Base-by-base conservation (phyloP, 1,140 invertebrate genomes). In the Zaprionus ghesquierei region DNA sequence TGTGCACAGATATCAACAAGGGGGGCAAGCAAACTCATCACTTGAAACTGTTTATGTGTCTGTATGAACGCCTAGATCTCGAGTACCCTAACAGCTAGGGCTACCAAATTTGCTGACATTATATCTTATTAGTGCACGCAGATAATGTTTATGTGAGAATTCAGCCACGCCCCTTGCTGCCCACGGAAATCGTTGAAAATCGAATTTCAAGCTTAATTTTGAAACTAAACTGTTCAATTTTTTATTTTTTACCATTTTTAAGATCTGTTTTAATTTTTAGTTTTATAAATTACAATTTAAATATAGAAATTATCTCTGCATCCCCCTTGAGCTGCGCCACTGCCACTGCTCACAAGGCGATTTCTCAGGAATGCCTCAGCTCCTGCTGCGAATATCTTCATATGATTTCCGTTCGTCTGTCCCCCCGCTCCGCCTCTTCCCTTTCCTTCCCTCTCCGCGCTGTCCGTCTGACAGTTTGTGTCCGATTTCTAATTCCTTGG, bases 381-480 rank as follows among this genome's bases (percentile, higher is more conserved):
- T 68, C 22, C 33, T 41, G n/a, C 13, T 51, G 23, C 13, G 41
- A 46, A 62, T 70, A 44, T 63, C 35, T 61, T n/a, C 29, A 56
- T 22, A 46, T 63, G 68, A 63, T 69, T 62, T 70, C 66, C 51
- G 68, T 5, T 10, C 13, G 22, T 23, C 22, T 64, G 27, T 44
- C 27, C n/a, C n/a, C n/a, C n/a, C n/a, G n/a, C n/a, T n/a, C n/a
- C n/a, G n/a, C 3, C 10, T 23, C 0, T n/a, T 2, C 20, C 9
- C 33, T 35, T 0, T 35, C 35, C 35, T 2, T 41, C n/a, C 5
- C n/a, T 41, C n/a, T n/a, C 13, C n/a, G 35, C n/a, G 5, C 13
- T 35, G 33, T 35, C 5, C 18, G 41, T 18, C 41, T 22, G 41
- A 46, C 41, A 46, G 41, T 46, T 61, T 59, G 29, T 61, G 35